These are phyloP conservation scores for Tiliacea citrago DNA, from an alignment of 2,888 invertebrate genomes.

Conservation along the genomic window DNA sequence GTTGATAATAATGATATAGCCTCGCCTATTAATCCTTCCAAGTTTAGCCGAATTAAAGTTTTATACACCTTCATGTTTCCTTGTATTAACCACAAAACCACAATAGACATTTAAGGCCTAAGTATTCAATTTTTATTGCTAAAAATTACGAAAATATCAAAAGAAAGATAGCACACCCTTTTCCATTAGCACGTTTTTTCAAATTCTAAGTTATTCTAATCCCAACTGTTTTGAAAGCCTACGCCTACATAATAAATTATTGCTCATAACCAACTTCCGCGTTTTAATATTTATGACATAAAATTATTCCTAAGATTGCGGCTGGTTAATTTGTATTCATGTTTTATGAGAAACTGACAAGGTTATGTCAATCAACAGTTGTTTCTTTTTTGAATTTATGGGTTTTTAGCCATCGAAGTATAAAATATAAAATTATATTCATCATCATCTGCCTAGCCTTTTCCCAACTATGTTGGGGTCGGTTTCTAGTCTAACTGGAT, in stretches of 20 bases:
- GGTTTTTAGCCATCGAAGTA: not conserved
- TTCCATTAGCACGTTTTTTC: slow-evolving; percentile 22
- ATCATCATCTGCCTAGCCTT: too few species aligned
- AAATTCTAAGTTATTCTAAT: slow-evolving; percentile 30
- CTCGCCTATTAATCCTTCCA: not conserved
- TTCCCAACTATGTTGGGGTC: too few species aligned
- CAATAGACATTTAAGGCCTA: not conserved
- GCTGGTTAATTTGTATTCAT: slow-evolving; percentile 44
- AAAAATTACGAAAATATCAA: not conserved
- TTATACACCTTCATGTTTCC: not conserved
- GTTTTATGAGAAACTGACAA: slow-evolving; percentile 20
- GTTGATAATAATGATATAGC: not conserved
- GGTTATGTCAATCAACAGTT: slow-evolving; percentile 8
- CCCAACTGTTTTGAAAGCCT: slow-evolving; percentile 52
- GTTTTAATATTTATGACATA: slow-evolving; percentile 42
- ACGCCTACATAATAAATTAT: slow-evolving; percentile 39
- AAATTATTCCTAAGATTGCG: slow-evolving; percentile 25
- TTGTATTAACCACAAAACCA: not conserved
- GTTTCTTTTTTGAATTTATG: not conserved
- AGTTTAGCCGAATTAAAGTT: not conserved
- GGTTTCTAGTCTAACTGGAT: too few species aligned
- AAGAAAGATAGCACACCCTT: slow-evolving; percentile 1
- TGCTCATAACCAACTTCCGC: slow-evolving; percentile 45
- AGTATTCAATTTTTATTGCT: not conserved
- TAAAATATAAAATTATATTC: not conserved